Evolutionary conservation across 2,797 vertebrate species (phyloP).

Genomic region (Sebastes flavidus): DNA sequence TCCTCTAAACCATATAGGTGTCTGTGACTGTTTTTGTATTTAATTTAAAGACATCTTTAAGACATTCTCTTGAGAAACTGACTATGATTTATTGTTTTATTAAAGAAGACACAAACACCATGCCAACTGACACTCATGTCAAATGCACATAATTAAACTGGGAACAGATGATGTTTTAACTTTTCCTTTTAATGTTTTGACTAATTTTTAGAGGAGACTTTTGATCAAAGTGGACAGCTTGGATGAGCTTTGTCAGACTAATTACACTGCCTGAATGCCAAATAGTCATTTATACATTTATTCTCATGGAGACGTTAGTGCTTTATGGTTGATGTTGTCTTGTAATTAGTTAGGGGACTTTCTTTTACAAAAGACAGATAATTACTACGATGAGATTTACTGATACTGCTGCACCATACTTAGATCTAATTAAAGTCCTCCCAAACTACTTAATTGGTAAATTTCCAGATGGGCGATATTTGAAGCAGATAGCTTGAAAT

Average conservation of each 20-base stretch:
- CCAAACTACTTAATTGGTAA: conserved; percentile 12
- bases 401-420: background rate
- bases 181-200: conserved; percentile 13
- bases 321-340: conserved; percentile 14
- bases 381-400: conserved; percentile 28
- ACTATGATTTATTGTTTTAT: background rate
- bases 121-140: background rate
- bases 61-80: background rate
- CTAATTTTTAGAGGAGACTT: background rate
- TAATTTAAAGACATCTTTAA: conserved; percentile 3
- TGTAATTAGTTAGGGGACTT: conserved; percentile 20
- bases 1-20: conserved; percentile 29
- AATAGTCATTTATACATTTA: background rate
- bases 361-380: conserved; percentile 24
- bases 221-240: conserved; percentile 18
- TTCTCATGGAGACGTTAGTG: background rate
- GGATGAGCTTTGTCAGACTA: conserved; percentile 16
- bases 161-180: background rate
- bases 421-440: conserved; percentile 29
- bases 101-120: background rate
- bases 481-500: conserved; percentile 15
- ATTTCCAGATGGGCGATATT: conserved; percentile 8
- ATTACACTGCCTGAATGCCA: conserved; percentile 23
- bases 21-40: background rate
- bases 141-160: background rate